Evolutionary conservation across 1,140 invertebrate species (phyloP), one percentile per base, ranked within the genome.

Genomic region (Tetragonula clypearis): DNA sequence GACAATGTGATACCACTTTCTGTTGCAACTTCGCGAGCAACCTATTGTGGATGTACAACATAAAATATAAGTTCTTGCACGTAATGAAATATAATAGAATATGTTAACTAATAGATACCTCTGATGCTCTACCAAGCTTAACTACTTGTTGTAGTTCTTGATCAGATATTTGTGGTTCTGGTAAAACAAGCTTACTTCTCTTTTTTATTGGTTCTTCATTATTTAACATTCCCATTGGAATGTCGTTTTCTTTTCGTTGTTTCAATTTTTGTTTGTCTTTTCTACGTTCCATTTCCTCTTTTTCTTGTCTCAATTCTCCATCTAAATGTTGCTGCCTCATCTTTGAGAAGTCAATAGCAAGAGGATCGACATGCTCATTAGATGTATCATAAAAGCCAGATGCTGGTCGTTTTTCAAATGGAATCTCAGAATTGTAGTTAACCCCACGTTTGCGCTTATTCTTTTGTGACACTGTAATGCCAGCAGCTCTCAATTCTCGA

Each of bases 341-440:
- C 88, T 97, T 96, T 41, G 97, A 97, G 92, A 99, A 99, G 94
- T 99, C 98, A 0, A 98, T 97, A 8, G 97, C 97, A 92, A 97
- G 96, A 17, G 98, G 98, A 94, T 99, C 98, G 76, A 98, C 97
- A 5, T 96, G 95, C 94, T 99, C 99, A 78, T 97, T 97, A 0
- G 98, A 97, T 0, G 98, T 99, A 92, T 99, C 98, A 94, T 99
- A 99, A 94, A 99, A 99, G 14, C 99, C 99, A 30, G 96, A 85
- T 0, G 98, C 97, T 14, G 99, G 98, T 78, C 96, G 96, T 94
- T 99, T 99, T 92, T 99, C 98, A 96, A 99, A 99, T 1, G 99
- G 99, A 91, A 99, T 98, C 95, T 99, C 99, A 0, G 97, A 96
- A 95, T 99, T 99, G 94, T 99, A 99, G 95, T 99, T 98, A 17